Base-by-base conservation (phyloP, 2,888 invertebrate genomes). In the Pecten maximus region DNA sequence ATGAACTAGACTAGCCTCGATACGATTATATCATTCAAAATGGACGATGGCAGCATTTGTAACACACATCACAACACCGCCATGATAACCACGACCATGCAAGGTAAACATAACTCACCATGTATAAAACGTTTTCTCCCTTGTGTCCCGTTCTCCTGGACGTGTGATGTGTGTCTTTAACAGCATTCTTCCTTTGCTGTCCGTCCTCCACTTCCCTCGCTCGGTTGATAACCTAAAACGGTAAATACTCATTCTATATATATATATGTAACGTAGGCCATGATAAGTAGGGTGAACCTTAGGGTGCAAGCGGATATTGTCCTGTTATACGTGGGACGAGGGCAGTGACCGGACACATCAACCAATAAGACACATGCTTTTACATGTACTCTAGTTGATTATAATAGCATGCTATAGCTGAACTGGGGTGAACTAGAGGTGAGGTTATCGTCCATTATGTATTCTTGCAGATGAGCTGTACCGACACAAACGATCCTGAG, bases 401-500 rank as follows among this genome's bases (percentile, higher is more conserved):
- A 74, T 74, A 74, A 74, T 35, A 74, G 74, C 74, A 74, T 74
- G 74, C 74, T 74, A 28, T 74, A 35, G 74, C 74, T 74, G 74
- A 23, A 8, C 60, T 10, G 74, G 74, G 74, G 74, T 74, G 74
- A 74, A 74, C 35, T 35, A 74, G 74, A 74, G 74, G 74, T 74
- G 74, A 74, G 15, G 74, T 35, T 74, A 74, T 15, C 74, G 74
- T 35, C 35, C 54, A 28, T 87, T 87, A 44, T 86, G 54, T 90
- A 35, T 50, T 50, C 40, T 88, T 40, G 40, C 54, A 28, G 28
- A 60, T 89, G 74, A 60, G 74, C 35, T 74, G 74, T 74, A 74
- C 74, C 12, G 74, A 74, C 74, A 74, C 74, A 28, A 93, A 94
- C 19, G 95, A 95, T 86, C 94, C 95, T 0, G 95, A 95, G 89